Percentiles rank a stretch among this genome's conserved stretches.
Conservation (phyloP, 2,888 invertebrate genomes). For the Luperina testacea region DNA sequence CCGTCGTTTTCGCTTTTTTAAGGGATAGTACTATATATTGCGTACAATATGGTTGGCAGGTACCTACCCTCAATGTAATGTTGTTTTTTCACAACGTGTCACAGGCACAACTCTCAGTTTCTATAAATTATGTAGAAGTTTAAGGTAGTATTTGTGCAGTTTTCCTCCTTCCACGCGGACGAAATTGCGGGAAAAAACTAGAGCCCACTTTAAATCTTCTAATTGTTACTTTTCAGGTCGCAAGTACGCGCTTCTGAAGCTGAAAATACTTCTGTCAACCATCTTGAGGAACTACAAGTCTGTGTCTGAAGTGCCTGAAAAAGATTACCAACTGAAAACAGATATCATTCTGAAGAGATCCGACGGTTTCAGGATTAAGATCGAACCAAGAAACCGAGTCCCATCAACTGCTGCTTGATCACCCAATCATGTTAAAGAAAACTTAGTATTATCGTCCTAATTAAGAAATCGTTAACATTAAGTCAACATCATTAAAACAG, state of each 20-base stretch:
- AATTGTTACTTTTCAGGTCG: conserved; percentile 87
- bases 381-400: conserved; percentile 91
- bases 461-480: conserved; percentile 35
- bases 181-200: not conserved
- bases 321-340: conserved; percentile 92
- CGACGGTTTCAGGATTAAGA: conserved; percentile 92
- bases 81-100: not conserved
- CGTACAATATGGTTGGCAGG: not conserved
- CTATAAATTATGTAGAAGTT: no score
- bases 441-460: conserved; percentile 19
- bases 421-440: not conserved
- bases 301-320: conserved; percentile 91
- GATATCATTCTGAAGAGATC: conserved; percentile 94
- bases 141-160: not conserved
- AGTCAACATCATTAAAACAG: conserved; percentile 6
- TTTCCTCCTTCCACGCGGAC: not conserved
- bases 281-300: conserved; percentile 92
- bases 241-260: conserved; percentile 94
- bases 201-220: not conserved
- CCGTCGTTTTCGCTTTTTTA: not conserved
- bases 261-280: conserved; percentile 93
- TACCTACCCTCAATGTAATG: not conserved
- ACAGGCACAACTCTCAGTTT: not conserved
- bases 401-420: conserved; percentile 65
- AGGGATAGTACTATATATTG: no score